These are phyloP conservation scores for Zingel zingel DNA, from an alignment of 2,113 vertebrate species.

Conservation along the genomic window DNA sequence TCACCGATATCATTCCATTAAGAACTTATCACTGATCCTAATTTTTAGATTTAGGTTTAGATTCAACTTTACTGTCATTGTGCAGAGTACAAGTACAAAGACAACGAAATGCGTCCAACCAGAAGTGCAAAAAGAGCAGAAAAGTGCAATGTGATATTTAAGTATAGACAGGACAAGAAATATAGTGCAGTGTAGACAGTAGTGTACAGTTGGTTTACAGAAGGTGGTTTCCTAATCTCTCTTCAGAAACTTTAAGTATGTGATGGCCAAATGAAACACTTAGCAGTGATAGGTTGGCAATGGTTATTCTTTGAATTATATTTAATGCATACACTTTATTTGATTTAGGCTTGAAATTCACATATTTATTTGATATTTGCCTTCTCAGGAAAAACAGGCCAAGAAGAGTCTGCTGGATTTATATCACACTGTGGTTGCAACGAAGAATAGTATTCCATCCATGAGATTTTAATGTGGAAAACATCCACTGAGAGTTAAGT, in stretches of 20 bases:
- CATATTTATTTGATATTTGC: background rate
- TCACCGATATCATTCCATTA: slow-evolving; percentile 30
- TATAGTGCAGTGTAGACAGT: no score
- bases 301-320: background rate
- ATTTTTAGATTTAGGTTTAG: no score
- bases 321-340: no score
- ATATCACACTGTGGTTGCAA: background rate
- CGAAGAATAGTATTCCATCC: background rate
- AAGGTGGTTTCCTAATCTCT: slow-evolving; percentile 6
- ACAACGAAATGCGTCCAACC: no score
- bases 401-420: background rate
- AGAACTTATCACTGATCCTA: slow-evolving; percentile 24
- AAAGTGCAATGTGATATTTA: no score
- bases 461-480: background rate
- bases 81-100: no score
- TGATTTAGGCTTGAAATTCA: no score
- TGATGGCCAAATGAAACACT: slow-evolving; percentile 9
- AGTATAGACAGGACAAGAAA: no score
- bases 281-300: background rate
- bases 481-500: background rate
- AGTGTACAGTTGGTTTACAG: no score
- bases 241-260: background rate
- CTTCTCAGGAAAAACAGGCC: background rate
- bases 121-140: no score
- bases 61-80: no score